Evolutionary conservation across 1,140 invertebrate species (phyloP), one percentile per base, ranked within the genome.

Genomic region (Gryllus bimaculatus): DNA sequence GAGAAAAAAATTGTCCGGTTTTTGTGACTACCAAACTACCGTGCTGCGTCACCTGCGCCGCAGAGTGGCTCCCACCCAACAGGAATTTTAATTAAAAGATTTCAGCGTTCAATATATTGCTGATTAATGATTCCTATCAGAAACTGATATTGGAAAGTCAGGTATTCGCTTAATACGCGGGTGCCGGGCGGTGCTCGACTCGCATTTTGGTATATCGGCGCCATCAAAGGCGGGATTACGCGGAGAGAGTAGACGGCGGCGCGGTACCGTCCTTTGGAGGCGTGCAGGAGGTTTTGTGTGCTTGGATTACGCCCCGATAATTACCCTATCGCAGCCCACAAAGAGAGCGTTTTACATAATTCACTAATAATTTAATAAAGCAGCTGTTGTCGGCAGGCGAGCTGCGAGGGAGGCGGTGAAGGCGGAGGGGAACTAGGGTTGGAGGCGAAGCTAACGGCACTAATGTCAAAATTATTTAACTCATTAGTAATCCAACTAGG

Each of bases 81-180:
- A 66, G 54, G 54, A 66, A 66, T 66, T 66, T 66, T 66, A 66
- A 66, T 66, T 66, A 66, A 66, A 66, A 66, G 54, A 66, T 66
- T 66, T 66, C 54, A 66, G 10, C 54, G 54, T 66, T 66, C 54
- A 66, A 66, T 66, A 66, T 66, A 66, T 66, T 66, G 54, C 54
- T 66, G 54, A 66, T 66, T 66, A 66, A 66, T 66, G 54, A 66
- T 66, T 66, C 54, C 18, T 66, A 66, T 66, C 54, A 66, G 18
- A 18, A 10, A 66, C 54, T 66, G 54, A 66, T 66, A 13, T 13
- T 13, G 54, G 54, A 66, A 66, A 66, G 18, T 18, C 54, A 66
- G 54, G 54, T 13, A 66, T 66, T 66, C 18, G 10, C 54, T 10
- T 66, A 66, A 66, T 66, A 18, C 10, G 7, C 10, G 10, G 54